These are phyloP conservation scores for Chamaetylas fuelleborni DNA, from an alignment of 2,113 vertebrate genomes.

Conservation along the genomic window DNA sequence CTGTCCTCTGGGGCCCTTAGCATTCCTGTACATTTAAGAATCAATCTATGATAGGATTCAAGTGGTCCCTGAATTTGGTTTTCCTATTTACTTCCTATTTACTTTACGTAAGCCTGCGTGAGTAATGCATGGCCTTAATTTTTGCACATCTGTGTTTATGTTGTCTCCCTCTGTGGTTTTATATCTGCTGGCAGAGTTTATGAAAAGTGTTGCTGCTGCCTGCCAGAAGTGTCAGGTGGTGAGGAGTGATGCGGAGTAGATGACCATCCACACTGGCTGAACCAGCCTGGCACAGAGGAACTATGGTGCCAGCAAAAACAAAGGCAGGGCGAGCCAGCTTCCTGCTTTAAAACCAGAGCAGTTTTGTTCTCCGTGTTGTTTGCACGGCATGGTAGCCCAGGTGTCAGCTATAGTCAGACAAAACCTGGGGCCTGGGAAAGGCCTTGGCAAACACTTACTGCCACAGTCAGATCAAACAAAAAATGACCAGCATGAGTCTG, in stretches of 20 bases:
- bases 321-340: background rate
- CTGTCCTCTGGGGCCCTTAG: background rate
- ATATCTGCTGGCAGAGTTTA: background rate
- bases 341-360: background rate
- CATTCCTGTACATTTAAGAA: background rate
- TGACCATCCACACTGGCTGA: background rate
- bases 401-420: background rate
- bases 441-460: background rate
- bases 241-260: background rate
- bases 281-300: background rate
- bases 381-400: background rate
- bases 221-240: background rate
- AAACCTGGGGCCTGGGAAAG: background rate
- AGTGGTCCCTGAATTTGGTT: background rate
- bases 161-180: background rate
- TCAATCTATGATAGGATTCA: background rate
- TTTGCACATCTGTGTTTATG: background rate
- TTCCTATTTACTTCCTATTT: background rate
- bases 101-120: background rate
- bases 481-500: background rate
- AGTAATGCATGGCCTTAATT: background rate
- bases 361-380: background rate
- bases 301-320: background rate
- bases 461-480: background rate
- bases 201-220: background rate